Conservation (phyloP, 2,113 vertebrate species). For the Spea multiplicata region DNA sequence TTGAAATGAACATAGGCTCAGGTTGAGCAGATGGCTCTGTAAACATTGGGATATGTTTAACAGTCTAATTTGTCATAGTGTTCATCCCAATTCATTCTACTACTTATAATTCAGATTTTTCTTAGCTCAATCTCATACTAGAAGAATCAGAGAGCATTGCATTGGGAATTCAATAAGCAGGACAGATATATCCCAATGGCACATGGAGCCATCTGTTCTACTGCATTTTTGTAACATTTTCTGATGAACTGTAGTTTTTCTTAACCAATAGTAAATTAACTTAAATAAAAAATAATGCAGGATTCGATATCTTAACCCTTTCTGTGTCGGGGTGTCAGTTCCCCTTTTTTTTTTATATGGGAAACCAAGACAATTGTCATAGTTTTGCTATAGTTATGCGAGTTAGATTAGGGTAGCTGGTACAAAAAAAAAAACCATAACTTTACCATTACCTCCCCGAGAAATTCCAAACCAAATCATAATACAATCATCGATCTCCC, state of each 20-base stretch:
- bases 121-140: slow-evolving; percentile 10
- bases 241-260: slow-evolving; percentile 29
- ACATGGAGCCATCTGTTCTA: slow-evolving; percentile 37
- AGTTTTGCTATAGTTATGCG: too few relatives aligned
- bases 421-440: too few relatives aligned
- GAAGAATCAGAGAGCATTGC: slow-evolving; percentile 29
- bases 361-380: too few relatives aligned
- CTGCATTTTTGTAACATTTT: slow-evolving; percentile 2
- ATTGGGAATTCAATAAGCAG: slow-evolving; percentile 37
- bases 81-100: slow-evolving; percentile 33
- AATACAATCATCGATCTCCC: too few relatives aligned
- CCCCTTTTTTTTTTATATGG: too few relatives aligned
- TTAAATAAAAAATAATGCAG: slow-evolving; percentile 4
- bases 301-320: neutral
- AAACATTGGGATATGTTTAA: slow-evolving; percentile 26
- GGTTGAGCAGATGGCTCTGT: slow-evolving; percentile 27
- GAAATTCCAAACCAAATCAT: too few relatives aligned
- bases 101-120: slow-evolving; percentile 34
- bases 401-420: too few relatives aligned
- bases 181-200: slow-evolving; percentile 34
- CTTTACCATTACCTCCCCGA: too few relatives aligned
- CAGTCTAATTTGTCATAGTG: slow-evolving; percentile 28
- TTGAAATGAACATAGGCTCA: slow-evolving; percentile 7
- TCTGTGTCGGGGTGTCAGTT: too few relatives aligned
- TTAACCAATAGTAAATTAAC: slow-evolving; percentile 22